phyloP scores from a whole-genome alignment of 2,888 invertebrate species.

The Lamellibrachia satsuma region DNA sequence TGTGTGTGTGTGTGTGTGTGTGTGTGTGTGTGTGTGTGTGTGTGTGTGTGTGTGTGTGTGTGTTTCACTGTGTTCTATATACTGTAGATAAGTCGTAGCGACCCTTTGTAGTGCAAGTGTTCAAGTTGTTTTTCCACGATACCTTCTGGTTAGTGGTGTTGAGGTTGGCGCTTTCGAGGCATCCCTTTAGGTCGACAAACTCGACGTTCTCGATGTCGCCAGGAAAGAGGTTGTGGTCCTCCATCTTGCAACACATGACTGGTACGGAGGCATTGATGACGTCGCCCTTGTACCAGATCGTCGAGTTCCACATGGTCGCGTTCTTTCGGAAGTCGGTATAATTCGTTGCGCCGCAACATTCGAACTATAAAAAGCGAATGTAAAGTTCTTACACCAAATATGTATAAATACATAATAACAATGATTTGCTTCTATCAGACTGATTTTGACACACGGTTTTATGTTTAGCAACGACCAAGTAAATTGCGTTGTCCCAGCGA shows the following conservation, averaged over 20 bases:
- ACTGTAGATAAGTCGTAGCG: too few species aligned
- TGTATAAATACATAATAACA: too few species aligned
- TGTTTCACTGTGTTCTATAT: too few species aligned
- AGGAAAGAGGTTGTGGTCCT: not conserved
- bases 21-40: too few species aligned
- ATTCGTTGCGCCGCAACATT: constrained; percentile 82
- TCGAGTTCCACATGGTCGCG: constrained; percentile 69
- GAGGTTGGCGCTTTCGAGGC: not conserved
- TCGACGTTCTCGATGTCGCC: not conserved
- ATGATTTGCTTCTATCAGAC: too few species aligned
- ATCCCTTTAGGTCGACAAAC: not conserved
- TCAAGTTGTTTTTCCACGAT: not conserved
- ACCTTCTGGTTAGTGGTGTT: not conserved
- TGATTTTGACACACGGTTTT: not conserved
- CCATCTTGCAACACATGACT: not conserved
- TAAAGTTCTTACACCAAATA: not conserved
- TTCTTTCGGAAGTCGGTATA: constrained; percentile 73
- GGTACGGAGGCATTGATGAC: not conserved
- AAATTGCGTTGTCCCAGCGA: not conserved
- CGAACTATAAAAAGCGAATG: constrained; percentile 69
- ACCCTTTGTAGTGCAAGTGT: too few species aligned
- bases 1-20: too few species aligned
- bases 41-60: too few species aligned
- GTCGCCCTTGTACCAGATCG: not conserved
- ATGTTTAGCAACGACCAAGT: not conserved